These are phyloP conservation scores for Acanthaster planci DNA, from an alignment of 35 echinoderm and acorn worm genomes.

Conservation along the genomic window DNA sequence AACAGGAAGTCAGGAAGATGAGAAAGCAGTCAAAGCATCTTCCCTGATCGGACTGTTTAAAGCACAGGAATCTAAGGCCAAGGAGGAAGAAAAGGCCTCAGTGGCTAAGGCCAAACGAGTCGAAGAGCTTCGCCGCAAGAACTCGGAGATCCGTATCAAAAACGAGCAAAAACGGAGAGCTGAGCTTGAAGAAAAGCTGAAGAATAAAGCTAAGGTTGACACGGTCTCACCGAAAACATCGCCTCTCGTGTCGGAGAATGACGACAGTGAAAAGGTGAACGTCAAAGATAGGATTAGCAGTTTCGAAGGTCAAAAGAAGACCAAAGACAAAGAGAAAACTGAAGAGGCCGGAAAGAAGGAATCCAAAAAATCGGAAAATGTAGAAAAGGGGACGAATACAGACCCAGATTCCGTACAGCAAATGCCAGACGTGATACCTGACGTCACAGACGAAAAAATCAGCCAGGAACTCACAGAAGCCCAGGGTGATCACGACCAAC, in stretches of 20 bases:
- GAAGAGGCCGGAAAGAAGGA: not conserved
- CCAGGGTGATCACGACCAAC: not conserved
- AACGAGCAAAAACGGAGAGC: conserved; percentile 7
- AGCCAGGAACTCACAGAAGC: too few species aligned
- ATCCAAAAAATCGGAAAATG: not conserved
- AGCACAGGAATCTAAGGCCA: not conserved
- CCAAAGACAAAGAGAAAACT: not conserved
- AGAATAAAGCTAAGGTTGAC: not conserved
- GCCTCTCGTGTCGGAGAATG: not conserved
- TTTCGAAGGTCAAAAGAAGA: not conserved
- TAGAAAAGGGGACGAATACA: conserved; percentile 19
- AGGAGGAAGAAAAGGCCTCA: not conserved
- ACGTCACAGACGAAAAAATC: not conserved
- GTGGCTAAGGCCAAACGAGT: not conserved
- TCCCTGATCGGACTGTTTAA: conserved; percentile 17
- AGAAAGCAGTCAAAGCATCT: not conserved
- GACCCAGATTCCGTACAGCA: conserved; percentile 24
- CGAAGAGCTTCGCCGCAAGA: conserved; percentile 20
- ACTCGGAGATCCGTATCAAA: not conserved
- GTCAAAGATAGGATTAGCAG: conserved; percentile 32
- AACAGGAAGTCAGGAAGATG: not conserved
- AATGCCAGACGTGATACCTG: conserved; percentile 6
- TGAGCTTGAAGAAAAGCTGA: not conserved
- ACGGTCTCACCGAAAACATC: not conserved
- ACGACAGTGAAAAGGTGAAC: conserved; percentile 15